Base-by-base conservation (phyloP, 2,888 invertebrate species). In the Cerastis leucographa region DNA sequence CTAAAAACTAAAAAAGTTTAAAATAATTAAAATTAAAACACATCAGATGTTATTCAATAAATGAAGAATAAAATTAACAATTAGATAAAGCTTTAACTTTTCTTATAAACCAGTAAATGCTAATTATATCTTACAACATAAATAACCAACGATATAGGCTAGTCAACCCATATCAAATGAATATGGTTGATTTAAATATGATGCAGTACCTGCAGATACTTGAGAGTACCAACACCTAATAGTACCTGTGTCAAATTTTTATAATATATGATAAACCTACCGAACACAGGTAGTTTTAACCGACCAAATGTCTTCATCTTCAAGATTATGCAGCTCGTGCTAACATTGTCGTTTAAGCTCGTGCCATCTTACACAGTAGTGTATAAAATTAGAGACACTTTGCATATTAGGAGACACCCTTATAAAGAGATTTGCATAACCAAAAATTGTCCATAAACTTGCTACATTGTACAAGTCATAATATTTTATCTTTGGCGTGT, bases 331-430 rank as follows among this genome's bases (percentile, higher is more conserved):
- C 73, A 66, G 81, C 85, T 84, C 80, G 78, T 73, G 79, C 76
- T 49, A 74, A 70, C 71, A 67, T 68, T 73, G 64, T 69, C 59
- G 49, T 35, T 69, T 70, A 74, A 29, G 86, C 80, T 71, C 86
- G 83, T 87, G 84, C 86, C 87, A 88, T 88, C 83, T 88, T 85
- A 79, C 76, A 83, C 74, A 76, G 80, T 78, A 85, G 81, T 83
- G 86, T 85, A 90, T 90, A 88, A 85, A 87, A 90, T 90, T 89
- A 89, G 82, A 84, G 75, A 72, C 64, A 85, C 82, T 91, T 91
- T 90, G 87, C 90, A 89, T 90, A 88, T 78, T 82, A 79, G 80
- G 42, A 71, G 72, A 76, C 77, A 78, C 86, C 85, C 82, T 85
- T 77, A 61, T 46, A 68, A 51, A 68, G 35, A 65, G 19, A 83